Evolutionary conservation across 1,140 invertebrate genomes (phyloP).

Genomic region (Leptinotarsa texana): DNA sequence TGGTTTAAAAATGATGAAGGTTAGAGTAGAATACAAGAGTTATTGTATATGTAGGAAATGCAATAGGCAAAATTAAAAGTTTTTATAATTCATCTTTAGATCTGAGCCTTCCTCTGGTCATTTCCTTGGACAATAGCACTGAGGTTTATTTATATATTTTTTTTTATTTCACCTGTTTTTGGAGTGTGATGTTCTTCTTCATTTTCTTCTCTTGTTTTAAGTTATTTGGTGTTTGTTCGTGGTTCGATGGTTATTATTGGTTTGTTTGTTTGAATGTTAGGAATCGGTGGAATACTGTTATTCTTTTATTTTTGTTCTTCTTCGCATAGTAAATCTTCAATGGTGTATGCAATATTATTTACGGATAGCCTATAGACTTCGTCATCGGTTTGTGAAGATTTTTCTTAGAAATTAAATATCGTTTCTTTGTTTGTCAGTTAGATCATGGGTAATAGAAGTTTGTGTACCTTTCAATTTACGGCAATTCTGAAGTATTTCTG

Average conservation of each 20-base stretch:
- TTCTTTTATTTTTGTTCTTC: background rate
- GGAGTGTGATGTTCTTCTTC: background rate
- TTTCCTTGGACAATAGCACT: background rate
- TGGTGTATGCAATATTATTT: background rate
- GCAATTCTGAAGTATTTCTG: background rate
- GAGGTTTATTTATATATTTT: background rate
- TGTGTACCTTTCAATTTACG: slow-evolving; percentile 6
- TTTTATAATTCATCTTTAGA: background rate
- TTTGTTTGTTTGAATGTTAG: too few species aligned
- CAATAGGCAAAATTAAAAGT: too few species aligned
- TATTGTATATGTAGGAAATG: too few species aligned
- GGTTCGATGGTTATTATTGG: background rate
- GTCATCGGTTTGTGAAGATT: background rate
- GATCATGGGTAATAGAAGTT: background rate
- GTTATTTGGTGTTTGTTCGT: background rate
- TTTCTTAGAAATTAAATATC: background rate
- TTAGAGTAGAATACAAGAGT: too few species aligned
- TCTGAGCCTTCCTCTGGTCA: too few species aligned
- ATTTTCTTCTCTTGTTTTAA: background rate
- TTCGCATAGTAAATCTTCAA: background rate
- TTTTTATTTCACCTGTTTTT: background rate
- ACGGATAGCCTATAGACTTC: background rate
- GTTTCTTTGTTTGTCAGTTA: background rate
- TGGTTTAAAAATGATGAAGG: too few species aligned
- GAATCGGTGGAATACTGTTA: too few species aligned